phyloP scores from a whole-genome alignment of 2,113 vertebrate genomes.

The Pterocles orientalis region DNA sequence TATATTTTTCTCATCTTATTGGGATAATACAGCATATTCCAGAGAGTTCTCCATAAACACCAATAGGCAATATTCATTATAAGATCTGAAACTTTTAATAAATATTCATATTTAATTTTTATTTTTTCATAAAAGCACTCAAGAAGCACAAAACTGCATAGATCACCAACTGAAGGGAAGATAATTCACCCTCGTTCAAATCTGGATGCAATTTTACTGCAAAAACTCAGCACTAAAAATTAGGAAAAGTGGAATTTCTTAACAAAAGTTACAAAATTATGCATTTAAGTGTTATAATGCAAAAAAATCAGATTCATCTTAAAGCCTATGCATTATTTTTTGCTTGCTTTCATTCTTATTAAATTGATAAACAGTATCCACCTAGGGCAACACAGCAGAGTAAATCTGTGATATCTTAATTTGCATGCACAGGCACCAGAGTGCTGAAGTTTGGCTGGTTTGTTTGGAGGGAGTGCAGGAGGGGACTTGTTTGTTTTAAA shows the following conservation, averaged over 20 bases:
- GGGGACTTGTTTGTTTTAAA: not conserved
- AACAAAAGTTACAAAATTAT: not conserved
- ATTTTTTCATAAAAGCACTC: not conserved
- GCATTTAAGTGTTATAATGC: not conserved
- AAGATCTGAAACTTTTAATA: not conserved
- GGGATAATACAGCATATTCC: not conserved
- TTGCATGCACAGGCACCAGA: not conserved
- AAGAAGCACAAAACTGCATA: not conserved
- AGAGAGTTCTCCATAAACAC: not conserved
- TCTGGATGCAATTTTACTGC: not conserved
- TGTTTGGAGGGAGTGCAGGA: fast-evolving
- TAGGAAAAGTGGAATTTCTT: not conserved
- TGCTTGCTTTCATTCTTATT: not conserved
- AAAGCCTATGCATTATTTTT: not conserved
- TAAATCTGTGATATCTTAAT: not conserved
- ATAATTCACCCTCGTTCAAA: not conserved
- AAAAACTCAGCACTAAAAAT: not conserved
- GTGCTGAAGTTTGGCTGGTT: not conserved
- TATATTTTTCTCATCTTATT: not conserved
- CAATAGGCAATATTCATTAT: not conserved
- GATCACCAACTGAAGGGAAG: not conserved
- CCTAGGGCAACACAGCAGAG: not conserved
- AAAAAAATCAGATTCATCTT: not conserved
- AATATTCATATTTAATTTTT: not conserved
- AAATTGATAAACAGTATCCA: not conserved